phyloP scores from a whole-genome alignment of 2,113 vertebrate genomes.

The Calonectris borealis region DNA sequence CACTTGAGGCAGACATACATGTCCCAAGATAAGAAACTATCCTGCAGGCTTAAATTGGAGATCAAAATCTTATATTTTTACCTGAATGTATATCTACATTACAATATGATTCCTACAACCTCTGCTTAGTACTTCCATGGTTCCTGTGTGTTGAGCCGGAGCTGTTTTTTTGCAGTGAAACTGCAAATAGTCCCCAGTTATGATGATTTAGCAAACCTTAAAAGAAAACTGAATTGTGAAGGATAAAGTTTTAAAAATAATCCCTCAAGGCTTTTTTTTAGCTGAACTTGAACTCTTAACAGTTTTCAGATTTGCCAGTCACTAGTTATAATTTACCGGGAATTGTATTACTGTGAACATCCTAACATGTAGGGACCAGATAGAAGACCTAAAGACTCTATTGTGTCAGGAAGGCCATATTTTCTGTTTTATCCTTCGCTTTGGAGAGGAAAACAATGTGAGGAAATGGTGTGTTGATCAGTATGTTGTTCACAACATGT shows the following conservation, averaged over 20 bases:
- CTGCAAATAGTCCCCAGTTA: not conserved
- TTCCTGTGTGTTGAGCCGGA: not conserved
- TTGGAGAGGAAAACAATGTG: constrained; percentile 32
- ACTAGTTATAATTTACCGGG: constrained; percentile 44
- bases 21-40: not conserved
- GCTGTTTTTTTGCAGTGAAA: not conserved
- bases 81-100: not conserved
- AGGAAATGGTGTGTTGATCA: constrained; percentile 50
- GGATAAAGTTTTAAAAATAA: constrained; percentile 40
- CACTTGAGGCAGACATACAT: not conserved
- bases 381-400: constrained; percentile 17
- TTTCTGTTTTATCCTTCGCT: constrained; percentile 46
- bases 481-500: not conserved
- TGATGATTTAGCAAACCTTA: not conserved
- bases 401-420: constrained; percentile 44
- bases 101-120: not conserved
- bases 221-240: not conserved
- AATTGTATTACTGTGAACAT: constrained; percentile 37
- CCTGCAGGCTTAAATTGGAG: not conserved
- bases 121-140: not conserved
- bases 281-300: constrained; percentile 13
- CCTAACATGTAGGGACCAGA: constrained; percentile 16
- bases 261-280: not conserved
- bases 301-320: constrained; percentile 9
- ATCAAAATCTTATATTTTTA: not conserved